phyloP scores from a whole-genome alignment of 2,113 vertebrate species.

The Hydropotes inermis region DNA sequence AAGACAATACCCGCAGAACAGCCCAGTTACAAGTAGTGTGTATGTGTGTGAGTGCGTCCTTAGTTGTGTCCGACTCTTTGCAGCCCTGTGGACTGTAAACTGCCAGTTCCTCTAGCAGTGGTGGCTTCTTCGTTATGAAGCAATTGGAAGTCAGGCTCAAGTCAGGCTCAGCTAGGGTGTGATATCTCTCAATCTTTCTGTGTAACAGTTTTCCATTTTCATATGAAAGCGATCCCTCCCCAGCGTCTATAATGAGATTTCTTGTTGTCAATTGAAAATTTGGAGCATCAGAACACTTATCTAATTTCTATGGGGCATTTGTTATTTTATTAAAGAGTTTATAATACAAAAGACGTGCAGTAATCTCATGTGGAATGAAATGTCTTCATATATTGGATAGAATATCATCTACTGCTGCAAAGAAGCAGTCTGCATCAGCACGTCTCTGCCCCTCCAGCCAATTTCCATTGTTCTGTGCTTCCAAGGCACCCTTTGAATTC shows the following conservation, averaged over 20 bases:
- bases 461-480: background rate
- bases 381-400: background rate
- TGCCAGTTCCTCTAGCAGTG: background rate
- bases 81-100: background rate
- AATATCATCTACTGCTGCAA: background rate
- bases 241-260: slow-evolving; percentile 42
- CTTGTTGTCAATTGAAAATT: slow-evolving; percentile 12
- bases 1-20: background rate
- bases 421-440: background rate
- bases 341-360: slow-evolving; percentile 5
- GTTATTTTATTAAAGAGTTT: slow-evolving; percentile 47
- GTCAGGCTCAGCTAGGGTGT: background rate
- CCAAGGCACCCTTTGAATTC: background rate
- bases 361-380: background rate
- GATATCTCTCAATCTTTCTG: background rate
- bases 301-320: slow-evolving; percentile 15
- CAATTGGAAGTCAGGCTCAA: background rate
- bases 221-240: background rate
- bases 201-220: background rate
- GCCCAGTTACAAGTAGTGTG: background rate
- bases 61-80: background rate
- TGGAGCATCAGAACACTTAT: background rate
- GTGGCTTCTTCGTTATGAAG: background rate
- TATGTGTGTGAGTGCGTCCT: background rate
- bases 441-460: accelerated